Base-by-base conservation (phyloP, 2,888 invertebrate species). In the Apodemia hepburni region DNA sequence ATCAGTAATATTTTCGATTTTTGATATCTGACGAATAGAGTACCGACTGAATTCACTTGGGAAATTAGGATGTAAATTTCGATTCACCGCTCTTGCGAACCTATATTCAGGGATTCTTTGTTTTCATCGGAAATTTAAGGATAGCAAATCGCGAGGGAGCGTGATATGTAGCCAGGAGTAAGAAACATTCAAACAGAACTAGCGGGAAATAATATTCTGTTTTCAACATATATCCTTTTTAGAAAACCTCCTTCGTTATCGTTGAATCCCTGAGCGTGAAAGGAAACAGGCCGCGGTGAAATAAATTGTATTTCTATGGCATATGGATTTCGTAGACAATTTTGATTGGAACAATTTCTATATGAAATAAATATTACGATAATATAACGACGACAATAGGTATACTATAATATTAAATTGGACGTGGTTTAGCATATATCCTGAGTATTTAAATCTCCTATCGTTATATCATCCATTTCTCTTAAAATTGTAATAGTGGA, bases 21-120 rank as follows among this genome's bases (percentile, higher is more conserved):
- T 80, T 84, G 81, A 82, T 84, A 83, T 79, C 82, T 85, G 85
- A 87, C 85, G 84, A 85, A 84, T 81, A 81, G 75, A 73, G 75
- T 38, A 38, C 38, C 38, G 38, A 71, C 71, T 70, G 77, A 78
- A 85, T 76, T 75, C 92, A 80, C 92, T 66, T 73, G 92, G 92
- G 92, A 92, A 91, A 92, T 92, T 90, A 91, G 87, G 83, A 89
- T 88, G 88, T 88, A 90, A 90, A 92, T 89, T 88, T 87, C 77
- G 82, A 85, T 85, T 87, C 83, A 77, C 75, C 80, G 78, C 75
- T 82, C 78, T 71, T 77, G 79, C 79, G 79, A 80, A 84, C 80
- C 82, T 85, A 79, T 80, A 85, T 84, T 82, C 87, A 75, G 75
- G 82, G 78, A 82, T 87, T 90, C 88, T 79, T 89, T 90, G 90